Conservation (phyloP, 2,888 invertebrate species). For the Dichetophora obliterata region DNA sequence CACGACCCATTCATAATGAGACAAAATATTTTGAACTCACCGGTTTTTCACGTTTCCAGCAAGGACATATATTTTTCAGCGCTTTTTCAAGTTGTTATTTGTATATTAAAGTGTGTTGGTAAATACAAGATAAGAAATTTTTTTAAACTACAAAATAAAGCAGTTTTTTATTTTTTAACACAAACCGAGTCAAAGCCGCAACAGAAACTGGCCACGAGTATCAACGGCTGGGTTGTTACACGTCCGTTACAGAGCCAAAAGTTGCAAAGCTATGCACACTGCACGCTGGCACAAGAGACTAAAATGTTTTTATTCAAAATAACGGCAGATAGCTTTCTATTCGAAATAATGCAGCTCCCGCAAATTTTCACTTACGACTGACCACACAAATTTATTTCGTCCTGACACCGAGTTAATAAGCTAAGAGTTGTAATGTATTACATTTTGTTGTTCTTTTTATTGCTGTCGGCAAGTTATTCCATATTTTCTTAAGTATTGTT, state of each 20-base stretch:
- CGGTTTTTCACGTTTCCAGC: too few species aligned
- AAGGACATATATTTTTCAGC: too few species aligned
- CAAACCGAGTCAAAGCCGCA: background rate
- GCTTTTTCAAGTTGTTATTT: too few species aligned
- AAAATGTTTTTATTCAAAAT: background rate
- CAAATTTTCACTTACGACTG: conserved; percentile 30
- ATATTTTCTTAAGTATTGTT: conserved; percentile 24
- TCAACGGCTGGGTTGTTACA: background rate
- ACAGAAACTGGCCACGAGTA: conserved; percentile 10
- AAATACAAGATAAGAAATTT: too few species aligned
- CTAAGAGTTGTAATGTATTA: background rate
- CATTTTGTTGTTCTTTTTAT: background rate
- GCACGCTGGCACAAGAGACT: background rate
- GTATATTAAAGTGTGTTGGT: too few species aligned
- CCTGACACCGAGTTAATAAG: background rate
- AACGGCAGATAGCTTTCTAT: background rate
- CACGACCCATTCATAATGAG: too few species aligned
- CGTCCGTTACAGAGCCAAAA: background rate
- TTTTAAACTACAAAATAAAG: background rate
- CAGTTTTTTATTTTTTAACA: background rate
- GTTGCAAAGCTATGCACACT: background rate
- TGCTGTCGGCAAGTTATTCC: conserved; percentile 1
- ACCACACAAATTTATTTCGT: conserved; percentile 32
- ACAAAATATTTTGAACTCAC: too few species aligned
- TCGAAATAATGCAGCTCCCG: background rate